phyloP scores from a whole-genome alignment of 2,888 invertebrate species.

The Idaea aversata region DNA sequence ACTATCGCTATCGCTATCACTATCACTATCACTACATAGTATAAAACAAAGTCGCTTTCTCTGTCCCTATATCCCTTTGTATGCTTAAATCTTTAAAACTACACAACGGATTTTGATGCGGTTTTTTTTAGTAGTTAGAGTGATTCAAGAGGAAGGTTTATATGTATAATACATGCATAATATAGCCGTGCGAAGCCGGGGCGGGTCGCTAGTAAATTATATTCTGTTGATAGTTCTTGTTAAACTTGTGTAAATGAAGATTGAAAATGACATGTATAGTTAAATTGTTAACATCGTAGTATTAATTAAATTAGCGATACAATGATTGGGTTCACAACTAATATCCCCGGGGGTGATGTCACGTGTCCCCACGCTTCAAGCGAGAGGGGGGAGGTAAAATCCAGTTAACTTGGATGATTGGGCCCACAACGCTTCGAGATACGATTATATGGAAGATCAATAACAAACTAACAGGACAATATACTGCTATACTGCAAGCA shows the following conservation, averaged over 20 bases:
- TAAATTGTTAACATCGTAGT: slow-evolving; percentile 9
- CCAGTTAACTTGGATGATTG: slow-evolving; percentile 68
- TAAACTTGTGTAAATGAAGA: slow-evolving; percentile 1
- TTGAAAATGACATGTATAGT: slow-evolving; percentile 9
- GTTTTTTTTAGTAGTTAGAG: too few species aligned
- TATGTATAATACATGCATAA: too few species aligned
- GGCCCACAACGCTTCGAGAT: slow-evolving; percentile 63
- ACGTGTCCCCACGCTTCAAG: slow-evolving; percentile 45
- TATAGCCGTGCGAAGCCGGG: too few species aligned
- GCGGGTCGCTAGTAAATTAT: too few species aligned
- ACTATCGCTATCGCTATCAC: too few species aligned
- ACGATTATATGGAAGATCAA: slow-evolving; percentile 54
- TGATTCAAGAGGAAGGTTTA: too few species aligned
- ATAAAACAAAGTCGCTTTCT: too few species aligned
- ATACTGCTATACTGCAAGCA: neutral
- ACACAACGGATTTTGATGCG: too few species aligned
- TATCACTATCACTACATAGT: too few species aligned
- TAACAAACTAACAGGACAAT: slow-evolving; percentile 20
- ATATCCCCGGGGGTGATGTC: slow-evolving; percentile 50
- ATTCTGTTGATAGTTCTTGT: too few species aligned
- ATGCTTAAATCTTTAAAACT: too few species aligned
- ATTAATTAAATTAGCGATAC: slow-evolving; percentile 50
- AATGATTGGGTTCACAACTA: slow-evolving; percentile 51
- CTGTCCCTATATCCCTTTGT: too few species aligned
- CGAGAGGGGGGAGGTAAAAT: slow-evolving; percentile 52